Percentiles rank a stretch among this genome's conserved stretches.
These are phyloP conservation scores for Cetonia aurata DNA, from an alignment of 2,888 invertebrate species.

Conservation along the genomic window DNA sequence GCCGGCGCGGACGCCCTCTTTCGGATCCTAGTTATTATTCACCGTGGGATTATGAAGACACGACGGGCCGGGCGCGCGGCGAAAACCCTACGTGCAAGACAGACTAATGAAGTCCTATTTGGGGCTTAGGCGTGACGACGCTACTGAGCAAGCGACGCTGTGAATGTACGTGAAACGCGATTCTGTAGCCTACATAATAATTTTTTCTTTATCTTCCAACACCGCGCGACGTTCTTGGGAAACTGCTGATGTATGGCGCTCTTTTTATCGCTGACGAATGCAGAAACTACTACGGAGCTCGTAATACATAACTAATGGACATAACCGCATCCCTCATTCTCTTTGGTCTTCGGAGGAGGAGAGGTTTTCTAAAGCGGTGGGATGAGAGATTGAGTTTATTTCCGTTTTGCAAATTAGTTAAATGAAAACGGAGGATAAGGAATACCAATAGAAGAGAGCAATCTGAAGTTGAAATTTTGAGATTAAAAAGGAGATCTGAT, in stretches of 20 bases:
- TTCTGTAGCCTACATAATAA: neutral
- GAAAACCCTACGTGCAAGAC: conserved; percentile 52
- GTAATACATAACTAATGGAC: conserved; percentile 21
- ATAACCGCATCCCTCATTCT: conserved; percentile 6
- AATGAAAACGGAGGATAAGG: no score
- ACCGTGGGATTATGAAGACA: conserved; percentile 55
- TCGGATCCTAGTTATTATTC: conserved; percentile 58
- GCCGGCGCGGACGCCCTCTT: conserved; percentile 12
- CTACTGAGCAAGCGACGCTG: conserved; percentile 43
- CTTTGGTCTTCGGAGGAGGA: neutral
- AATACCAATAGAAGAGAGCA: no score
- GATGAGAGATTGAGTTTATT: no score
- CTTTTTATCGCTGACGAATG: neutral
- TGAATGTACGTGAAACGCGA: neutral
- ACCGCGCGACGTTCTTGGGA: no score
- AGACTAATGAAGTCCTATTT: conserved; percentile 54
- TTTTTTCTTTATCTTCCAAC: neutral
- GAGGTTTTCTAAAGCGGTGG: no score
- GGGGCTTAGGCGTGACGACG: conserved; percentile 51
- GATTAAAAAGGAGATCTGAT: no score
- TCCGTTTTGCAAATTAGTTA: no score
- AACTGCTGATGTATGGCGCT: no score
- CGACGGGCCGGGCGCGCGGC: conserved; percentile 51
- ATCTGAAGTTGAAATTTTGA: no score
- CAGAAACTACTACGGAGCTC: conserved; percentile 13